Conservation (phyloP, 2,888 invertebrate genomes). For the Perithous albicinctus region DNA sequence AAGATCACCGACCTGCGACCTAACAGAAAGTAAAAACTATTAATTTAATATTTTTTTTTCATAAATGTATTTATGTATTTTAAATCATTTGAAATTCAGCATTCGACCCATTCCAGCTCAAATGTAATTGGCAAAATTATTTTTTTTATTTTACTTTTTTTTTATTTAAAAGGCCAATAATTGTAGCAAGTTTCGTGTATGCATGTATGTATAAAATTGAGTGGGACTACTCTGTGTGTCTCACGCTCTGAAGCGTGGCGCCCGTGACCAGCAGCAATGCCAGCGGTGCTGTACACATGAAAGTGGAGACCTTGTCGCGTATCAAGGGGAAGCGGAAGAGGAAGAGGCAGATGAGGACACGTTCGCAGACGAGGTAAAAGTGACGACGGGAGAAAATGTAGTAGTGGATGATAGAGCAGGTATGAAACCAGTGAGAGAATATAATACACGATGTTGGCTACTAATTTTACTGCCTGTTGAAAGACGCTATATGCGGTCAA, state of each 20-base stretch:
- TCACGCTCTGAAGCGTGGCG: conserved; percentile 40
- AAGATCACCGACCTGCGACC: too few species aligned
- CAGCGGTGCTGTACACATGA: not conserved
- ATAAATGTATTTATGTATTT: too few species aligned
- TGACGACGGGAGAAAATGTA: conserved; percentile 12
- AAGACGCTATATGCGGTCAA: conserved; percentile 25
- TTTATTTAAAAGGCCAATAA: not conserved
- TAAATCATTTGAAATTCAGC: too few species aligned
- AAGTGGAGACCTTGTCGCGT: conserved; percentile 37
- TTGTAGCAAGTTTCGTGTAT: not conserved
- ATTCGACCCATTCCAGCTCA: too few species aligned
- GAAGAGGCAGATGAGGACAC: conserved; percentile 21
- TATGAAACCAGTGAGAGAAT: not conserved
- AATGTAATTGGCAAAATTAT: too few species aligned
- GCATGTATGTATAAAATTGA: not conserved
- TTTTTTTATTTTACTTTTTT: too few species aligned
- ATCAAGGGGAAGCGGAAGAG: conserved; percentile 30
- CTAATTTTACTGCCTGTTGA: not conserved
- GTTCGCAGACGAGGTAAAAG: conserved; percentile 33
- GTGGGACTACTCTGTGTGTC: not conserved
- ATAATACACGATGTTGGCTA: conserved; percentile 6
- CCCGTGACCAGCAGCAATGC: conserved; percentile 15
- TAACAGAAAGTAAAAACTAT: too few species aligned
- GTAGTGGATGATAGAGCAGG: conserved; percentile 18
- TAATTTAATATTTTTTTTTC: too few species aligned